Percentiles rank a stretch among this genome's conserved stretches.
Conservation (phyloP, 2,113 vertebrate species). For the Charadrius vociferus region DNA sequence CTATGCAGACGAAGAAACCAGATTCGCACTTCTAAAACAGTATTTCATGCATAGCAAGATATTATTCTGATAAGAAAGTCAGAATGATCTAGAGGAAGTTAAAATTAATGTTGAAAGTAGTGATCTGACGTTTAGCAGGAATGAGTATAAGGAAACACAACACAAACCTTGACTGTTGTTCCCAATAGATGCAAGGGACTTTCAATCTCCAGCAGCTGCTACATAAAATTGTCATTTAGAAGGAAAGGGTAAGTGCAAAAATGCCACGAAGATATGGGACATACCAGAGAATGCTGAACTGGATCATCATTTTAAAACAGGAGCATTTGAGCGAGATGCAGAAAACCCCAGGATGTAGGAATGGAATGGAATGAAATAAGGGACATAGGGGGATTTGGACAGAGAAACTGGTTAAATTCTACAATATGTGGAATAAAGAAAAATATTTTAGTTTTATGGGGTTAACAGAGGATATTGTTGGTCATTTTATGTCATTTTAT, state of each 20-base stretch:
- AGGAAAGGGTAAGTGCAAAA: background rate
- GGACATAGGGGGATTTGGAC: background rate
- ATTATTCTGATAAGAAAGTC: conserved; percentile 1
- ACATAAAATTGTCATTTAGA: conserved; percentile 4
- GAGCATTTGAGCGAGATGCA: background rate
- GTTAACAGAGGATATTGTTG: background rate
- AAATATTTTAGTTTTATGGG: background rate
- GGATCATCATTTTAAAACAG: background rate
- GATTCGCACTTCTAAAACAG: conserved; percentile 5
- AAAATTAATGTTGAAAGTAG: conserved; percentile 23
- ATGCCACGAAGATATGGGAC: background rate
- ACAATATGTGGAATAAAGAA: background rate
- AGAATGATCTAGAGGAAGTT: background rate
- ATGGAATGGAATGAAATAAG: background rate
- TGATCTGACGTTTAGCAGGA: background rate
- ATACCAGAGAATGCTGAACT: background rate
- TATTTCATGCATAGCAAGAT: background rate
- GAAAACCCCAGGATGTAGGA: background rate
- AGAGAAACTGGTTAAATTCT: background rate
- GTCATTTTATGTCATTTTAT: background rate
- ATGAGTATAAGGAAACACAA: background rate
- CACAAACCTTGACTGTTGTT: background rate
- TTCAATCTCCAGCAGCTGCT: background rate
- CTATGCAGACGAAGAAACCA: background rate
- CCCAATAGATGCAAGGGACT: background rate